Evolutionary conservation across 2,888 invertebrate species (phyloP).

Genomic region (Lycophotia porphyrea): DNA sequence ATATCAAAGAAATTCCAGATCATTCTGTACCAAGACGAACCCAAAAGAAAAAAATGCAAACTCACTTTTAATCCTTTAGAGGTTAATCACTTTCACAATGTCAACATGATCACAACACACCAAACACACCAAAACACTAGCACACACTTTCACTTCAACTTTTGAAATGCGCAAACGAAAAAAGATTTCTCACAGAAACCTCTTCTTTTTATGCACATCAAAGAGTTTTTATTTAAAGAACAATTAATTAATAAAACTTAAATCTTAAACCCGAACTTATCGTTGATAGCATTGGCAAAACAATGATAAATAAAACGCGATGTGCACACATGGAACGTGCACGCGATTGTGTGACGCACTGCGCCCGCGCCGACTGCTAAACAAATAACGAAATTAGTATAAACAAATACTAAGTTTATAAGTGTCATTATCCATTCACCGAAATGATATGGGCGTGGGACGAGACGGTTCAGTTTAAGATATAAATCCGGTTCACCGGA

Average conservation of each 20-base stretch:
- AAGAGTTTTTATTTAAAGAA: conserved; percentile 4
- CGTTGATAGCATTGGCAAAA: conserved; percentile 55
- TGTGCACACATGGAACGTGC: conserved; percentile 24
- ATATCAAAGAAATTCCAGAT: neutral
- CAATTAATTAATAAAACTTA: conserved; percentile 37
- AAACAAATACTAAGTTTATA: conserved; percentile 45
- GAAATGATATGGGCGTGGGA: conserved; percentile 35
- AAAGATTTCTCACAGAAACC: neutral
- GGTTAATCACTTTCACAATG: conserved; percentile 40
- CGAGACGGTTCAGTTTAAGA: neutral
- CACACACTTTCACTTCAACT: conserved; percentile 47
- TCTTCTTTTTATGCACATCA: neutral
- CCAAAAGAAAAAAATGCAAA: conserved; percentile 18
- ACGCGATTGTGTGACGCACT: conserved; percentile 38
- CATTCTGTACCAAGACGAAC: conserved; percentile 6
- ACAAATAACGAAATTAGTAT: conserved; percentile 49
- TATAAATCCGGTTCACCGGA: conserved; percentile 28
- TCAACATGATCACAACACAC: conserved; percentile 35
- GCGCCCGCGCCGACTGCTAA: conserved; percentile 26
- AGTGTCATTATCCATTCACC: conserved; percentile 34
- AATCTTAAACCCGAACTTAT: conserved; percentile 47
- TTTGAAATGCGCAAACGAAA: conserved; percentile 11
- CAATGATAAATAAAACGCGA: conserved; percentile 56
- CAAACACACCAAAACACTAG: conserved; percentile 14
- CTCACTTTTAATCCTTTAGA: conserved; percentile 42